These are phyloP conservation scores for Chorisops tibialis DNA, from an alignment of 2,888 invertebrate genomes.

Conservation along the genomic window DNA sequence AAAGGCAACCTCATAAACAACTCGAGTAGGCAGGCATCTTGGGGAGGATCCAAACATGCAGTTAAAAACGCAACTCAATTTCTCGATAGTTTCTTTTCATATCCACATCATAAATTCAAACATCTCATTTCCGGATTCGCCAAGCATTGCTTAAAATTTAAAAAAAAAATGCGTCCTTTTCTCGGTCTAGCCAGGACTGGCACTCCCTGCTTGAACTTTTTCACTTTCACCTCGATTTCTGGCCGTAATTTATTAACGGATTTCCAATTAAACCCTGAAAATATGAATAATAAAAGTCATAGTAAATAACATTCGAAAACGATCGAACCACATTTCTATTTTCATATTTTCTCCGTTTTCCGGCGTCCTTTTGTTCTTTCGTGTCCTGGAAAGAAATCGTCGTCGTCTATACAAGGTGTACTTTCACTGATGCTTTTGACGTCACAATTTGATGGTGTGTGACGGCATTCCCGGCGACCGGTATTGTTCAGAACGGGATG, in stretches of 20 bases:
- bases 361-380: background rate
- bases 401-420: background rate
- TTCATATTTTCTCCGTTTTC: background rate
- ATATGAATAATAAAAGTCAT: conserved; percentile 35
- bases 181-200: no score
- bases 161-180: background rate
- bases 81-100: conserved; percentile 1
- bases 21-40: background rate
- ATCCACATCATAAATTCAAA: conserved; percentile 19
- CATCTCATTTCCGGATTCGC: background rate
- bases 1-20: conserved; percentile 15
- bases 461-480: conserved; percentile 13
- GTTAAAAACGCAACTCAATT: background rate
- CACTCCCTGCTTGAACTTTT: background rate
- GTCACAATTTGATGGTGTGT: conserved; percentile 4
- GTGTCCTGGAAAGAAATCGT: background rate
- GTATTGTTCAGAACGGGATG: conserved; percentile 5
- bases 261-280: conserved; percentile 33
- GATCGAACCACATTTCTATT: conserved; percentile 22
- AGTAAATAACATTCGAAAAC: conserved; percentile 30
- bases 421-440: conserved; percentile 24
- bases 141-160: background rate
- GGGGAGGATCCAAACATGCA: background rate
- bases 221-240: background rate
- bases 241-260: conserved; percentile 29